Evolutionary conservation across 2,888 invertebrate species (phyloP), one percentile per base, ranked within the genome.

Genomic region (Spatulosminthurus flaviceps): DNA sequence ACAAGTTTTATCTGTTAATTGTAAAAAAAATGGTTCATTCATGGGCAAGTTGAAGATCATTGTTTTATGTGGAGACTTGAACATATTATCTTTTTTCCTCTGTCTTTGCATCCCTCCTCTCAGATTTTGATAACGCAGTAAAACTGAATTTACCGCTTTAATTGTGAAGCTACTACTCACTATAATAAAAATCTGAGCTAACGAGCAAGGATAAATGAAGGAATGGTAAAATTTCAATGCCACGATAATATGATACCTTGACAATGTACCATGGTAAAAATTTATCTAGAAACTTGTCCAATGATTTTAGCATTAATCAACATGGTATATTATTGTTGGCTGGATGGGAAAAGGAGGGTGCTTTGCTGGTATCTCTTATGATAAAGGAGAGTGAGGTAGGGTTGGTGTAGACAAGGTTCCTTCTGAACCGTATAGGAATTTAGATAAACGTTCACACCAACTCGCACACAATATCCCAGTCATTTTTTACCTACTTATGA

Each of bases 91-190:
- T 51, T 16, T 19, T 51, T 19, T 29, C 19, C 34, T 69, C 28
- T 16, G 7, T 34, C 51, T 19, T 16, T 41, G 7, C 13, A 13
- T n/a, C 51, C 51, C 51, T 19, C 16, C 51, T 5, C 16, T 16
- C 5, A 9, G 9, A 19, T 69, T 28, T 69, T 26, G 29, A 69
- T 69, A 69, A 69, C 28, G 29, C 28, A 29, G 28, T 69, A 69
- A 72, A 72, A 72, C 43, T 72, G 19, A 72, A 72, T 72, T 72
- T 72, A 72, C 72, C 72, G 72, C 72, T 72, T 72, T 43, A 72
- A 72, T 72, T 51, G 72, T 24, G 41, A 51, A 51, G 24, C n/a
- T 1, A 70, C n/a, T n/a, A n/a, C n/a, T n/a, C n/a, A n/a, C 42
- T 70, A 11, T 22, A 70, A 34, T 41, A 70, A 70, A 70, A 70